A percentile compares a stretch with the other conserved stretches of the same genome.
Conservation (phyloP, 2,888 invertebrate species). For the Eurytoma californica region DNA sequence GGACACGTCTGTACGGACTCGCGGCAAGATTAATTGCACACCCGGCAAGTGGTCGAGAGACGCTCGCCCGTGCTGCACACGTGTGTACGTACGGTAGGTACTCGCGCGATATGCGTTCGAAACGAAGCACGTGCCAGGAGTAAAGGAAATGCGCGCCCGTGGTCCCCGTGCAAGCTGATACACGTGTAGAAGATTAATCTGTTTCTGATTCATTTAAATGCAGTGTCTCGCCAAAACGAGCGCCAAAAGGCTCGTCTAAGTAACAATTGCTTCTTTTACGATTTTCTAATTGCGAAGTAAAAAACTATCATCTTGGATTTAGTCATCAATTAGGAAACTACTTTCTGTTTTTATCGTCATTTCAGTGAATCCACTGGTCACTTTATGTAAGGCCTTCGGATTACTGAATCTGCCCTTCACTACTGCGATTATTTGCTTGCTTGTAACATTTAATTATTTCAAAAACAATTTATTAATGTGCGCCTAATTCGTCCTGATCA, state of each 20-base stretch:
- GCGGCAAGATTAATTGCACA: constrained; percentile 63
- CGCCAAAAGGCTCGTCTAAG: neutral
- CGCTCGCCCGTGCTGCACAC: neutral
- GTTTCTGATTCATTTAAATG: constrained; percentile 20
- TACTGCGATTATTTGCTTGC: no score
- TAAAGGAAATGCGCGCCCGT: constrained; percentile 15
- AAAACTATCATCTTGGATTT: no score
- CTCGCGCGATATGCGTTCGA: neutral
- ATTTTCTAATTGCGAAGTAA: neutral
- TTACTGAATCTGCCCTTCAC: no score
- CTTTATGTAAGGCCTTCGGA: no score
- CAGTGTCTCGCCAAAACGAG: neutral
- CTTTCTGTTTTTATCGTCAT: neutral
- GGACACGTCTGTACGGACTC: constrained; percentile 55
- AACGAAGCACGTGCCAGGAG: constrained; percentile 15
- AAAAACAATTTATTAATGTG: no score
- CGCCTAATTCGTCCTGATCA: no score
- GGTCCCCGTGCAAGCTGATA: constrained; percentile 22
- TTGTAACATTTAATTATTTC: no score
- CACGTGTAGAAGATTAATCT: constrained; percentile 18
- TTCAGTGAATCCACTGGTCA: no score
- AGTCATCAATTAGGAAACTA: no score
- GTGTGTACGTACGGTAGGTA: constrained; percentile 1
- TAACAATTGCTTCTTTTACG: neutral
- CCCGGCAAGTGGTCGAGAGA: constrained; percentile 38